Evolutionary conservation across 2,888 invertebrate species (phyloP), one percentile per base, ranked within the genome.

Genomic region (Heliconius aoede): DNA sequence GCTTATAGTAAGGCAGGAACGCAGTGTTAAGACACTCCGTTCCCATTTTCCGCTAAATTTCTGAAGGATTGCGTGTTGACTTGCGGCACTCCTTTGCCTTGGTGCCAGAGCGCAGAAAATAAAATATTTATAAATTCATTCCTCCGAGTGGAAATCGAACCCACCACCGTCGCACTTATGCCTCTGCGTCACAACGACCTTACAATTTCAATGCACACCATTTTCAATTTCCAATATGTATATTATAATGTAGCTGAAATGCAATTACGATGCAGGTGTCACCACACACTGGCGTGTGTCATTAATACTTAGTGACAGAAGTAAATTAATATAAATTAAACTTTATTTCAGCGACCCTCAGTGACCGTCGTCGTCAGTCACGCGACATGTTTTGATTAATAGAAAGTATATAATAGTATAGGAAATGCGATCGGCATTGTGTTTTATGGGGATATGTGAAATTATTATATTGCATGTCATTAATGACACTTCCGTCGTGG

Each of bases 281-380:
- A 61, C 72, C 60, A 60, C 60, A 72, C 24, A 71, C 11, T 55
- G 26, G 40, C 72, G 72, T 21, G 60, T 72, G 72, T n/a, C 28
- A 60, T 28, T 58, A 60, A 60, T 72, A 40, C 21, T 26, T 36
- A 30, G 30, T 51, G 40, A 65, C 36, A 65, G 18, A 36, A 40
- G 68, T 68, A 58, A 58, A 58, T 72, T 65, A 26, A 26, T 36
- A 60, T 32, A 60, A 60, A 36, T 61, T 72, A 40, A 40, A 40
- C 36, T 72, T 40, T 40, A 61, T 61, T 58, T 61, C 36, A 61
- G 24, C 60, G 28, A 61, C 58, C 72, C 36, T 18, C 26, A 26
- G 24, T 36, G 21, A 7, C 9, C n/a, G 55, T 55, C 55, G 55
- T 72, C n/a, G 55, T 36, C 58, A 36, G 55, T 69, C 40, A 68